phyloP scores from a whole-genome alignment of 2,113 vertebrate species.

The Saccopteryx bilineata region DNA sequence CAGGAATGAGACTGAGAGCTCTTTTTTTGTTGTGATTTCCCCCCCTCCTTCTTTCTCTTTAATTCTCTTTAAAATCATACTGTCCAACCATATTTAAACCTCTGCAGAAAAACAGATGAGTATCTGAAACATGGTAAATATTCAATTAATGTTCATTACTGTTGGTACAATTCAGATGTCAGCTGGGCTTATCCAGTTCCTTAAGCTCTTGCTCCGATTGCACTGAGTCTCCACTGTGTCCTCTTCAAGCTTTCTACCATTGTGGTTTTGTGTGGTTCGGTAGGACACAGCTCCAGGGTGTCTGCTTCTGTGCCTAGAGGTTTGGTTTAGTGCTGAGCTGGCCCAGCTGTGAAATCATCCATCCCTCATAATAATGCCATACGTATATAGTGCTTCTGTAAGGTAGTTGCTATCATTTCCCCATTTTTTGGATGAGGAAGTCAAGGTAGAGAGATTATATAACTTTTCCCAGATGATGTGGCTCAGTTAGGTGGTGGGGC shows the following conservation, averaged over 20 bases:
- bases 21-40: not conserved
- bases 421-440: not conserved
- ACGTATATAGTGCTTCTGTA: fast-evolving
- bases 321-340: not conserved
- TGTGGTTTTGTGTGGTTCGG: not conserved
- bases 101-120: not conserved
- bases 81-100: constrained; percentile 4
- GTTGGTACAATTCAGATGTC: not conserved
- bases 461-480: not conserved
- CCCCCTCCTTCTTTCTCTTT: not conserved
- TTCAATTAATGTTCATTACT: not conserved
- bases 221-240: fast-evolving
- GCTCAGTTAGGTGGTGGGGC: not conserved
- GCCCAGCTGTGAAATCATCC: not conserved
- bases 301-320: not conserved
- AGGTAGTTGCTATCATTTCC: not conserved
- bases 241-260: not conserved
- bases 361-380: fast-evolving
- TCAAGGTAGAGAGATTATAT: not conserved
- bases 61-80: constrained; percentile 12
- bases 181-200: not conserved
- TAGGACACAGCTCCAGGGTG: not conserved
- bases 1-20: not conserved
- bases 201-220: not conserved
- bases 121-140: not conserved